Evolutionary conservation across 2,113 vertebrate genomes (phyloP), one percentile per base, ranked within the genome.

Genomic region (Garra rufa): DNA sequence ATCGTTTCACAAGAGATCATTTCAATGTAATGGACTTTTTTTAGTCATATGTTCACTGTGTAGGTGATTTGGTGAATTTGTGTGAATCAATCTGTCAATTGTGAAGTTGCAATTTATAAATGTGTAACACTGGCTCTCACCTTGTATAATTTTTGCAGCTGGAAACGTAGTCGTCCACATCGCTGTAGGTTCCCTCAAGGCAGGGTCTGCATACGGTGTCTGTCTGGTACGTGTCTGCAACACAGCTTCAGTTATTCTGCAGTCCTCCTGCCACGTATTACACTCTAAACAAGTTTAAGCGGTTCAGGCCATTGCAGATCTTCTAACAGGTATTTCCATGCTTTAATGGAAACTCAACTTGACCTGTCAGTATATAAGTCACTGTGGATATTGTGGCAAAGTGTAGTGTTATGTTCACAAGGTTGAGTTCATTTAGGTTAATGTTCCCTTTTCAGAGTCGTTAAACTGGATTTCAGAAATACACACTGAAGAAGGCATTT

Each of bases 131-230:
- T 50, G n/a, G 46, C 3, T 55, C 89, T 86, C 57, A 91, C 94
- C 90, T 91, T 57, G 85, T 93, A 48, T 93, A 90, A 10, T 24
- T 0, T 76, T 13, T 59, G 80, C 94, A 95, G 41, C 76, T 17
- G 6, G 91, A 91, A 10, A 1, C 0, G 38, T 3, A 88, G 79
- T 93, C 91, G 3, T 83, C 79, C 0, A 91, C 78, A 10, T 93
- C 90, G 81, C 88, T 94, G 89, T 74, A 95, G 41, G 87, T 90
- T 41, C 91, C 89, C 0, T 14, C 1, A 24, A 0, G 48, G 85
- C 94, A 95, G 0, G 55, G 76, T 2, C 11, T 52, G 67, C 94
- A 95, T 8, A 77, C 0, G 4, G 88, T 87, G 61, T 94, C 14
- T 0, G 0, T 88, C 1, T 6, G 78, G 13, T 3, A 26, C 4